Evolutionary conservation across 2,797 vertebrate genomes (phyloP).

Genomic region (Phyllotis vaccarum): DNA sequence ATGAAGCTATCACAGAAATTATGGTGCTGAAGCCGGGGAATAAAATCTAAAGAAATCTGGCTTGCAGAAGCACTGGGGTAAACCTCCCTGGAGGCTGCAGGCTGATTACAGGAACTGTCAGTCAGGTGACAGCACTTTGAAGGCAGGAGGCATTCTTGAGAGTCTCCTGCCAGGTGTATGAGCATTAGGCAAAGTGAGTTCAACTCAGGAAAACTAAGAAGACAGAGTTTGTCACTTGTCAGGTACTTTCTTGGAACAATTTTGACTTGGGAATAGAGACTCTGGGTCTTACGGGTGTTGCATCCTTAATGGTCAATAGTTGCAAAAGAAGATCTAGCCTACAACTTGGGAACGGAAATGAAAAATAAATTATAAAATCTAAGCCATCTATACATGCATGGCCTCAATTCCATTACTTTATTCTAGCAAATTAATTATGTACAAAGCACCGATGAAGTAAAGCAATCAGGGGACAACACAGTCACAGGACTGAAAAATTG

Average conservation of each 20-base stretch:
- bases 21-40: not conserved
- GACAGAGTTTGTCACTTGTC: not conserved
- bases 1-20: not conserved
- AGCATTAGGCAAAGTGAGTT: slow-evolving; percentile 31
- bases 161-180: not conserved
- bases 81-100: not conserved
- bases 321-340: not conserved
- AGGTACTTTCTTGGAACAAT: not conserved
- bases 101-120: not conserved
- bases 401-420: not conserved
- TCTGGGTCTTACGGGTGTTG: not conserved
- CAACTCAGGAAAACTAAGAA: slow-evolving; percentile 31
- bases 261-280: not conserved
- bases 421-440: slow-evolving; percentile 30
- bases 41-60: slow-evolving; percentile 12
- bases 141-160: not conserved
- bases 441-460: not conserved
- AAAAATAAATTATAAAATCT: slow-evolving; percentile 46
- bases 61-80: not conserved
- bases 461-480: not conserved
- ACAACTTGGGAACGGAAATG: slow-evolving; percentile 31
- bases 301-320: not conserved
- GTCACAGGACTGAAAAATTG: not conserved
- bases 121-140: not conserved
- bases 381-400: not conserved